Conservation (phyloP, 2,797 vertebrate genomes). For the Chelon labrosus region DNA sequence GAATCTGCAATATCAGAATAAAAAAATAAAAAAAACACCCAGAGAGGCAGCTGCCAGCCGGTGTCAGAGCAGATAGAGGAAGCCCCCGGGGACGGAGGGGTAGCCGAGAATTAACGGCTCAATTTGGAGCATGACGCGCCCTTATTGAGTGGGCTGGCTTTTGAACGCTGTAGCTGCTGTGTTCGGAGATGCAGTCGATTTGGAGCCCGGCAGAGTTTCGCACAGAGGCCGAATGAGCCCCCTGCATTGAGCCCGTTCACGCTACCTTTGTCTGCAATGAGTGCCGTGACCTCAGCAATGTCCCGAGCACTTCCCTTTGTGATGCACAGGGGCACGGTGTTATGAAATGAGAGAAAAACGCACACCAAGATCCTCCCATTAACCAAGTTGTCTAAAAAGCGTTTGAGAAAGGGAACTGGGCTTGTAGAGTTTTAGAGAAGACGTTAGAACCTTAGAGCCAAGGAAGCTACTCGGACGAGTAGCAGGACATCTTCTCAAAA, state of each 20-base stretch:
- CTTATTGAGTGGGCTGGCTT: conserved; percentile 7
- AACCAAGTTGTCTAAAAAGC: no score
- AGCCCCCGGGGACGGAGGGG: conserved; percentile 26
- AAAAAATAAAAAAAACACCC: conserved; percentile 14
- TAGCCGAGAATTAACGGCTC: conserved; percentile 45
- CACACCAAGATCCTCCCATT: no score
- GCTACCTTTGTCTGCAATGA: neutral
- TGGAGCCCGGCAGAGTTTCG: neutral
- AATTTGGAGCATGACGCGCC: conserved; percentile 30
- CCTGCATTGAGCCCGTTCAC: neutral
- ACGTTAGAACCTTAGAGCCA: no score
- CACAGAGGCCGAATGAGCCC: neutral
- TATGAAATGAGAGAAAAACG: no score
- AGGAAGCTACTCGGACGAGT: no score
- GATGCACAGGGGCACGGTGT: no score
- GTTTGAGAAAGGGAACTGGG: no score
- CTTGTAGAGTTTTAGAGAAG: no score
- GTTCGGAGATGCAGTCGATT: neutral
- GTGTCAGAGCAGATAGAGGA: conserved; percentile 54
- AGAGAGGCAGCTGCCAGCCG: conserved; percentile 62
- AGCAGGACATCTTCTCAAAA: no score
- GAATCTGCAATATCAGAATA: conserved; percentile 31
- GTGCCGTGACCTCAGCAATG: neutral
- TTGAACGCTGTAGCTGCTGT: neutral
- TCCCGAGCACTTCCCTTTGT: no score